Evolutionary conservation across 2,797 vertebrate genomes (phyloP).

Genomic region (Catamblyrhynchus diadema): DNA sequence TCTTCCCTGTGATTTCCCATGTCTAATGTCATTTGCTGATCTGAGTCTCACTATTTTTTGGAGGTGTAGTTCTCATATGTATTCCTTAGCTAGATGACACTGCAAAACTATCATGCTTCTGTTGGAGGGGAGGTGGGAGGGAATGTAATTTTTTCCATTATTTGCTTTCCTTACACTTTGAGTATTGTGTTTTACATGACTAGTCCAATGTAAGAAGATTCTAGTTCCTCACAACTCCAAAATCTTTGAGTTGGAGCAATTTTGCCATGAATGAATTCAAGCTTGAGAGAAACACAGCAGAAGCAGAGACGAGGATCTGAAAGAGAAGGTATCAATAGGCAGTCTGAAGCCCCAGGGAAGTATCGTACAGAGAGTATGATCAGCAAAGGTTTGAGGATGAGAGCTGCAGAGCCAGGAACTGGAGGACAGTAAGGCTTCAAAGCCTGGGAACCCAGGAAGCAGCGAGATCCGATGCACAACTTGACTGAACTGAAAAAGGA

Average conservation of each 20-base stretch:
- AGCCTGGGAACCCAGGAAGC: background rate
- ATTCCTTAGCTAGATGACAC: background rate
- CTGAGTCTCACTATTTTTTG: background rate
- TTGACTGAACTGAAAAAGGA: background rate
- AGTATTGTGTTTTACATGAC: background rate
- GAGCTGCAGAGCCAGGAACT: constrained; percentile 10
- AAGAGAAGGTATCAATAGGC: constrained; percentile 26
- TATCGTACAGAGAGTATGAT: background rate
- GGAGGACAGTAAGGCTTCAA: constrained; percentile 38
- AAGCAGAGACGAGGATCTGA: constrained; percentile 5
- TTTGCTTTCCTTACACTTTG: background rate
- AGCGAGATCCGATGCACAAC: background rate
- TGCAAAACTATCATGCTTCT: background rate
- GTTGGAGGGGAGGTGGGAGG: too few relatives aligned
- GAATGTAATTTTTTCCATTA: background rate
- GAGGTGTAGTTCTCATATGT: background rate
- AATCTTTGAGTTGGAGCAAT: background rate
- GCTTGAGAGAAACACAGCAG: constrained; percentile 5
- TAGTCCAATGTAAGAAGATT: background rate
- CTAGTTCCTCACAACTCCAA: background rate
- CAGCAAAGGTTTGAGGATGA: constrained; percentile 16
- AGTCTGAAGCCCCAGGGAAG: constrained; percentile 10
- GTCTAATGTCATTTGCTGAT: background rate
- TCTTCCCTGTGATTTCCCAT: background rate
- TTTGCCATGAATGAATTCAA: constrained; percentile 16